Evolutionary conservation across 1,140 invertebrate genomes (phyloP), one percentile per base, ranked within the genome.

Genomic region (Brachionus manjavacas): DNA sequence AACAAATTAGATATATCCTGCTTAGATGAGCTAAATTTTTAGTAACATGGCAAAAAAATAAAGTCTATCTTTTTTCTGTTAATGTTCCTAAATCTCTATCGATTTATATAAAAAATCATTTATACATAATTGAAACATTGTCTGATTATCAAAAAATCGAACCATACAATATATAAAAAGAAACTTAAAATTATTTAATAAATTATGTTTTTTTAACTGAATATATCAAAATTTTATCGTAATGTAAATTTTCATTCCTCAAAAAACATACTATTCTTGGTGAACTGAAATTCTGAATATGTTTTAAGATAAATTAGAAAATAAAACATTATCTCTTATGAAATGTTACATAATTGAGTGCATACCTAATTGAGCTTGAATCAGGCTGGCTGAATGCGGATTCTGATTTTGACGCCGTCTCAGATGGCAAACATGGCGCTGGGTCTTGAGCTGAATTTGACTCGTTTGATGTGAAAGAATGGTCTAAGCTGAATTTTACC

Each of bases 101-200:
- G 52, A 60, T 60, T 60, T 23, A 60, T 60, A 60, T 20, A 1
- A 60, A 60, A 60, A 20, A 9, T 20, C 9, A 20, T 16, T 60
- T 60, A 16, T 23, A 60, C 52, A 60, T 60, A 60, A 60, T 60
- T 20, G 52, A 60, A 60, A 60, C 52, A 60, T 60, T 60, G 52
- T 60, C 52, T 60, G 52, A 60, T 60, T 60, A 31, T 68, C 66
- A 68, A 39, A 31, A 68, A 68, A 31, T 31, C 31, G 25, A 68
- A 68, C 66, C 25, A 68, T 31, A 68, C 66, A 68, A 31, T 31
- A 68, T n/a, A 35, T 68, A 68, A 68, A 68, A 31, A 68, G 66
- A 14, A 68, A 31, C 31, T 31, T 68, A n/a, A 68, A 39, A 68
- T 68, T 68, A 68, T 31, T 68, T 68, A 68, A 68, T 68, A 68